These are phyloP conservation scores for Drosophila erecta DNA, from an alignment of 1,140 invertebrate species.

Conservation along the genomic window DNA sequence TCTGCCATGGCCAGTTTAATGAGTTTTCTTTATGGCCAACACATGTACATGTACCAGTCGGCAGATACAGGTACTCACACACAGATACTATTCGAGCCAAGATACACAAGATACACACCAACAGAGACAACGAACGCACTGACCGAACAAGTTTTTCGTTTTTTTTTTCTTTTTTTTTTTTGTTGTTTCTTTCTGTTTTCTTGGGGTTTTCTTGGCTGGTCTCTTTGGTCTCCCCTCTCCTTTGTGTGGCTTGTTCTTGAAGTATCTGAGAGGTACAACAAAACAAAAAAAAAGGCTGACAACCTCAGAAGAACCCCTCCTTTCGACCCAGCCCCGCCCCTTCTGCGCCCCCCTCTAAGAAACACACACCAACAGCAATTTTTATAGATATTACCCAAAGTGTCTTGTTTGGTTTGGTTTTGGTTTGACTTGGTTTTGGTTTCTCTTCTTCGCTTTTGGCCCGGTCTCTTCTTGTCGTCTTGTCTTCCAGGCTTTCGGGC, in stretches of 20 bases:
- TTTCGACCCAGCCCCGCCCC: conserved; percentile 21
- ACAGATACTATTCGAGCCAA: conserved; percentile 22
- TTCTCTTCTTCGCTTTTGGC: conserved; percentile 10
- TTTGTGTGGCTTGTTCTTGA: conserved; percentile 74
- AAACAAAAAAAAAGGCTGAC: conserved; percentile 21
- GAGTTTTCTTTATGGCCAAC: conserved; percentile 80
- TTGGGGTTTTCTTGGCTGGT: conserved; percentile 43
- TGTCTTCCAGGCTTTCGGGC: conserved; percentile 35
- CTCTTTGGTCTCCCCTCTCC: conserved; percentile 29
- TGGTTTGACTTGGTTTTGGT: conserved; percentile 24
- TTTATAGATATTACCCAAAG: conserved; percentile 80
- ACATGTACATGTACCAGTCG: background rate
- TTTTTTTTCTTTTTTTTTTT: conserved; percentile 50
- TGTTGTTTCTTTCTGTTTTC: conserved; percentile 28
- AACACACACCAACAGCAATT: conserved; percentile 58
- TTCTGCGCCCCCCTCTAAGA: too few relatives aligned
- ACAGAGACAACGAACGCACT: conserved; percentile 59
- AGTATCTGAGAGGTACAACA: conserved; percentile 10
- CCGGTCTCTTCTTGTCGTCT: conserved; percentile 11
- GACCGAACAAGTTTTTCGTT: conserved; percentile 77
- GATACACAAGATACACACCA: conserved; percentile 59
- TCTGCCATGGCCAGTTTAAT: conserved; percentile 72
- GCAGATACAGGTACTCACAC: conserved; percentile 27
- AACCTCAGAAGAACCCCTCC: conserved; percentile 46
- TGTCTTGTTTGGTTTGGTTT: conserved; percentile 58